A percentile compares a stretch with the other conserved stretches of the same genome.
These are phyloP conservation scores for Siphamia tubifer DNA, from an alignment of 2,113 vertebrate genomes.

Conservation along the genomic window DNA sequence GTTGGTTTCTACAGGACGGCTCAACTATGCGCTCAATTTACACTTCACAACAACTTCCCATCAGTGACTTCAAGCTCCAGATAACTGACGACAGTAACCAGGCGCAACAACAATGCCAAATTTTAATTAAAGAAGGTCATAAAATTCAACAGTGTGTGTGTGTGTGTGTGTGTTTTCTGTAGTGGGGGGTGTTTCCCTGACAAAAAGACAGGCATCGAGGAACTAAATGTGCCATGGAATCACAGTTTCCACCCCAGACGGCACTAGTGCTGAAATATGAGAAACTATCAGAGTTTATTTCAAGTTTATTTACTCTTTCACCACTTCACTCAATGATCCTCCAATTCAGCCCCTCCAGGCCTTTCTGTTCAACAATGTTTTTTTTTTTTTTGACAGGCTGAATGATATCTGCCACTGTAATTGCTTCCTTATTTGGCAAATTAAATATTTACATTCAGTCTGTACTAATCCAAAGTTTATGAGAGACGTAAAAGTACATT, in stretches of 20 bases:
- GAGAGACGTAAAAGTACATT: constrained; percentile 60
- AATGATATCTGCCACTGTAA: constrained; percentile 66
- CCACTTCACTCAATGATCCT: constrained; percentile 62
- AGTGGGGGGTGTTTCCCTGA: constrained; percentile 46
- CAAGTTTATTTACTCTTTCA: constrained; percentile 73
- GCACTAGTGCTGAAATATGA: constrained; percentile 53
- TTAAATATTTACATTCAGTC: constrained; percentile 68
- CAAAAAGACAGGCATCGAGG: constrained; percentile 46
- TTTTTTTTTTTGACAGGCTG: constrained; percentile 43
- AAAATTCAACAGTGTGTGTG: constrained; percentile 45
- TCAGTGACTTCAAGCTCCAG: constrained; percentile 41
- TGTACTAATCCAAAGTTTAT: constrained; percentile 67
- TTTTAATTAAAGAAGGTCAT: constrained; percentile 75
- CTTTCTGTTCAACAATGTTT: constrained; percentile 54
- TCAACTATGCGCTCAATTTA: constrained; percentile 33
- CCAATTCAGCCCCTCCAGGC: constrained; percentile 27
- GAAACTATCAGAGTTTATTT: constrained; percentile 64
- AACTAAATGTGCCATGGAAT: constrained; percentile 71
- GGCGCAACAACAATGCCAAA: constrained; percentile 56
- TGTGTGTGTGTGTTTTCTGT: too few species aligned
- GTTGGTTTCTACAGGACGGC: constrained; percentile 27
- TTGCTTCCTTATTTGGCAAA: constrained; percentile 72
- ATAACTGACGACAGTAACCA: constrained; percentile 58
- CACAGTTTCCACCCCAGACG: constrained; percentile 70
- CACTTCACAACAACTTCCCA: constrained; percentile 46